Evolutionary conservation across 2,888 invertebrate genomes (phyloP).

Genomic region (Dolichomitus sp.): DNA sequence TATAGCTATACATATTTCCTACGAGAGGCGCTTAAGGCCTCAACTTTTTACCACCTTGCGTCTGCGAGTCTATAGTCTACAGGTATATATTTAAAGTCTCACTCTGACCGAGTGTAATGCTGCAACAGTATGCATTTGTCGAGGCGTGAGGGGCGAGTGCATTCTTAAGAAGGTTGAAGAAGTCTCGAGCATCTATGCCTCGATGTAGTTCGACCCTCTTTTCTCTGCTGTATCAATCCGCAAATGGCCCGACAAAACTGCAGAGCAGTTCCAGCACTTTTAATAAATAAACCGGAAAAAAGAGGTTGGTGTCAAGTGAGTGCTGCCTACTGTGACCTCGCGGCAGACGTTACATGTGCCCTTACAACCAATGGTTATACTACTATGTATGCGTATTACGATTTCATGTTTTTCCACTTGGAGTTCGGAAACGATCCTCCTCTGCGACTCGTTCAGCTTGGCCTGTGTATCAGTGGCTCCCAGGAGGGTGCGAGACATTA

Average conservation of each 20-base stretch:
- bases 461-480: constrained; percentile 34
- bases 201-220: background rate
- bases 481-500: constrained; percentile 70
- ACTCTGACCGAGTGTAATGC: constrained; percentile 47
- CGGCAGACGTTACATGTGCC: constrained; percentile 2
- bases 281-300: constrained; percentile 60
- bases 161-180: constrained; percentile 57
- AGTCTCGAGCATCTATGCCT: constrained; percentile 48
- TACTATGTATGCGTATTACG: constrained; percentile 38
- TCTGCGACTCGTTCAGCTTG: constrained; percentile 22
- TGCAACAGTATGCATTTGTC: constrained; percentile 46
- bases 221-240: background rate
- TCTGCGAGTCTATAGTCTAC: constrained; percentile 1
- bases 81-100: constrained; percentile 20
- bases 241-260: constrained; percentile 40
- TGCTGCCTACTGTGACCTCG: constrained; percentile 29
- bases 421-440: constrained; percentile 43
- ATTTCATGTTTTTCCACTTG: constrained; percentile 54
- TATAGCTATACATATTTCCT: constrained; percentile 53
- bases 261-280: constrained; percentile 51
- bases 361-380: background rate
- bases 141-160: constrained; percentile 41
- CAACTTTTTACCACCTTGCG: constrained; percentile 60
- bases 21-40: constrained; percentile 36
- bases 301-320: constrained; percentile 27